phyloP scores from a whole-genome alignment of 92 coral and sea anemone species.

The Umimayanthus chanpuru region DNA sequence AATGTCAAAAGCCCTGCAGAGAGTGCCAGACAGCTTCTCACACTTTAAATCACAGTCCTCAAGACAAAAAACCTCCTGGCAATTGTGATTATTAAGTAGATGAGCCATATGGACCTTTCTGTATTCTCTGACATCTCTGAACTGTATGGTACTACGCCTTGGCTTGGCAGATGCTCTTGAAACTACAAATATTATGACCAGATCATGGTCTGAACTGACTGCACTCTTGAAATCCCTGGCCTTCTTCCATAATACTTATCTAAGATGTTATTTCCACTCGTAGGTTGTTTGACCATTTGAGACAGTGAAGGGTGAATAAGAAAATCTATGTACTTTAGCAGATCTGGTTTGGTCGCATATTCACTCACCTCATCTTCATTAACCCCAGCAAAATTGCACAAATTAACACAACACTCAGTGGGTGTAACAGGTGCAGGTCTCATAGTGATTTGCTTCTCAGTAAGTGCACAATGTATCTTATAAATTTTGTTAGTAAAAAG shows the following conservation, averaged over 20 bases:
- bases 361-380: slow-evolving; percentile 8
- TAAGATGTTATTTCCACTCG: no score
- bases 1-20: no score
- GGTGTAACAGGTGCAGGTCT: not conserved
- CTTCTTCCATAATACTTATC: slow-evolving; percentile 19
- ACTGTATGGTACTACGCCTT: slow-evolving; percentile 37
- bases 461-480: slow-evolving; percentile 16
- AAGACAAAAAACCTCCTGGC: slow-evolving; percentile 10
- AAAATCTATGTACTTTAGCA: no score
- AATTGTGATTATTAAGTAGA: slow-evolving; percentile 23
- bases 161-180: slow-evolving; percentile 35
- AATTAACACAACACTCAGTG: slow-evolving; percentile 4
- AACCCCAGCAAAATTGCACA: not conserved
- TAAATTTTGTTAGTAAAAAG: slow-evolving; percentile 12
- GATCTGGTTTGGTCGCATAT: not conserved
- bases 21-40: slow-evolving; percentile 29
- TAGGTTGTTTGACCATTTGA: no score
- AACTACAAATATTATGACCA: slow-evolving; percentile 25
- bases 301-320: no score
- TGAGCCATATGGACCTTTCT: slow-evolving; percentile 20
- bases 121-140: slow-evolving; percentile 43
- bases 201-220: slow-evolving; percentile 26
- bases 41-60: slow-evolving; percentile 32
- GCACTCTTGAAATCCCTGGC: slow-evolving; percentile 18
- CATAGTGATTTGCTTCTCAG: not conserved